A percentile compares a stretch with the other conserved stretches of the same genome.
phyloP scores from a whole-genome alignment of 92 coral and sea anemone genomes.

The Epizoanthus fatuus region DNA sequence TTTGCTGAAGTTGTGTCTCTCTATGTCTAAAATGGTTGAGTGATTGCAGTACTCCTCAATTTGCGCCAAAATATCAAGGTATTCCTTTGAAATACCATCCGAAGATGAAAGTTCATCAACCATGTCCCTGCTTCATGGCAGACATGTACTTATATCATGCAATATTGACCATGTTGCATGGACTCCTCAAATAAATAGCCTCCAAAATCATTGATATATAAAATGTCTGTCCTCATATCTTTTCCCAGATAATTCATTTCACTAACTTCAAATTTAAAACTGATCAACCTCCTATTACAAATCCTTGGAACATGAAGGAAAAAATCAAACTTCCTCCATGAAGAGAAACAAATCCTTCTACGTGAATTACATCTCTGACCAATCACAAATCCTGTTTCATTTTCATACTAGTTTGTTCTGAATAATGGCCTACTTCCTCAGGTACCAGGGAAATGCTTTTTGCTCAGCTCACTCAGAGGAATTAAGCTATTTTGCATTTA shows the following conservation, averaged over 20 bases:
- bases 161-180: neutral
- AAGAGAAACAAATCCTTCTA: neutral
- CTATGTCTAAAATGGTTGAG: constrained; percentile 72
- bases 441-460: no score
- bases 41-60: constrained; percentile 90
- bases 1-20: constrained; percentile 36
- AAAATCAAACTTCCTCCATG: constrained; percentile 30
- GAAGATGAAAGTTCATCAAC: constrained; percentile 81
- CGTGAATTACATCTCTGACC: constrained; percentile 1
- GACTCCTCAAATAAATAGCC: neutral
- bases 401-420: neutral
- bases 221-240: constrained; percentile 13
- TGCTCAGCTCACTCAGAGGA: neutral
- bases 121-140: constrained; percentile 68
- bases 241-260: constrained; percentile 21
- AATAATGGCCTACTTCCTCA: neutral
- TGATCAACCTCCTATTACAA: neutral
- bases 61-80: constrained; percentile 85
- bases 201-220: neutral
- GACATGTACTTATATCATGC: neutral
- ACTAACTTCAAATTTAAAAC: constrained; percentile 4
- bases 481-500: constrained; percentile 65
- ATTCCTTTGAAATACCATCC: constrained; percentile 89
- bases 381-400: constrained; percentile 18
- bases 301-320: neutral